Percentiles rank a stretch among this genome's conserved stretches.
phyloP scores from a whole-genome alignment of 2,888 invertebrate genomes.

The Aphodius granarius region DNA sequence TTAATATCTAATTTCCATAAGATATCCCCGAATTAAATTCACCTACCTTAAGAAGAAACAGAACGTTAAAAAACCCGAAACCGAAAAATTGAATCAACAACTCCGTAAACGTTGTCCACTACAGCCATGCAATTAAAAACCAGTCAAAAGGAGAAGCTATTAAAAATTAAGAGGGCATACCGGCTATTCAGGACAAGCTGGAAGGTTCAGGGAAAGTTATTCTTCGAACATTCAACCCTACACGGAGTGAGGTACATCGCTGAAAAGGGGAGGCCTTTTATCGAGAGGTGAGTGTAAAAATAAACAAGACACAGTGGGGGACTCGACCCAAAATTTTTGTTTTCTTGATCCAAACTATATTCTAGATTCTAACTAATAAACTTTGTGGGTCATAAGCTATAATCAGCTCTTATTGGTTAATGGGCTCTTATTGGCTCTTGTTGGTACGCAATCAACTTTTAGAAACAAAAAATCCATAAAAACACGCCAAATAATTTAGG shows the following conservation, averaged over 20 bases:
- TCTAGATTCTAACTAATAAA: no score
- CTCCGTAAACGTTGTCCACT: neutral
- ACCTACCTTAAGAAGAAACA: neutral
- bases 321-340: neutral
- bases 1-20: neutral
- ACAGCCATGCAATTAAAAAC: neutral
- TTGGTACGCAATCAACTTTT: no score
- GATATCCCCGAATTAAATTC: neutral
- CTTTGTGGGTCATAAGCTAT: no score
- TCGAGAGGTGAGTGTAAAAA: conserved; percentile 65
- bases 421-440: no score
- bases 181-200: conserved; percentile 62
- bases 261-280: conserved; percentile 71
- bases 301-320: conserved; percentile 10
- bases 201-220: conserved; percentile 71
- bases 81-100: neutral
- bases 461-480: no score
- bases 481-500: no score
- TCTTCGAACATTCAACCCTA: conserved; percentile 75
- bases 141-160: neutral
- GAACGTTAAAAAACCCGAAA: no score
- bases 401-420: no score
- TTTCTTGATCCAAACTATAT: no score
- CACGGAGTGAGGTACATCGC: conserved; percentile 81
- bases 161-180: neutral